A percentile compares a stretch with the other conserved stretches of the same genome.
Evolutionary conservation across 1,140 invertebrate genomes (phyloP).

Genomic region (Condylostylus longicornis): DNA sequence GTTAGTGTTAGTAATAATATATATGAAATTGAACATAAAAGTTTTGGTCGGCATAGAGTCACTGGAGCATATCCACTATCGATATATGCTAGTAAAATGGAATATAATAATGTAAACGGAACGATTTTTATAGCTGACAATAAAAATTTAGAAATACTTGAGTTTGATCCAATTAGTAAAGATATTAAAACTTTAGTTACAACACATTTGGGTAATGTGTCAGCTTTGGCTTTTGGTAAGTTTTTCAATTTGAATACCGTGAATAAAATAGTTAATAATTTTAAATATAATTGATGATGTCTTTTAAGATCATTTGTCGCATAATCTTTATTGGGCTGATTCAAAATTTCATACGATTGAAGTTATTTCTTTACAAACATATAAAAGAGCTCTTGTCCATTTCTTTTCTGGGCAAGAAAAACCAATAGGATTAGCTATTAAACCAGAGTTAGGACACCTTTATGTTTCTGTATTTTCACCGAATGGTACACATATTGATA

Average conservation of each 20-base stretch:
- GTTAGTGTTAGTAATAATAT: constrained; percentile 29
- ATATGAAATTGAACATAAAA: constrained; percentile 34
- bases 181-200: constrained; percentile 28
- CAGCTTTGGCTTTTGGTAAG: constrained; percentile 46
- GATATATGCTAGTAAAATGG: constrained; percentile 30
- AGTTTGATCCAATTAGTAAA: constrained; percentile 30
- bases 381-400: constrained; percentile 37
- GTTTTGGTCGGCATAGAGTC: constrained; percentile 33
- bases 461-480: constrained; percentile 12
- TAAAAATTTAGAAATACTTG: constrained; percentile 30
- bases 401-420: constrained; percentile 36
- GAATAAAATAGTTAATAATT: no score
- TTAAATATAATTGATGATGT: background rate
- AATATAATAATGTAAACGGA: constrained; percentile 33
- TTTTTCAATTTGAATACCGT: constrained; percentile 5
- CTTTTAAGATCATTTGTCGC: constrained; percentile 41
- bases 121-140: constrained; percentile 39
- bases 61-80: constrained; percentile 22
- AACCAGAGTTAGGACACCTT: constrained; percentile 46
- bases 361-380: constrained; percentile 38
- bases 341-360: constrained; percentile 40
- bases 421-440: constrained; percentile 43
- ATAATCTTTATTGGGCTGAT: constrained; percentile 53
- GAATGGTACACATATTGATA: constrained; percentile 39
- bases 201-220: constrained; percentile 37